A percentile compares a stretch with the other conserved stretches of the same genome.
phyloP scores from a whole-genome alignment of 2,888 invertebrate species.

The Rhamnusium bicolor region DNA sequence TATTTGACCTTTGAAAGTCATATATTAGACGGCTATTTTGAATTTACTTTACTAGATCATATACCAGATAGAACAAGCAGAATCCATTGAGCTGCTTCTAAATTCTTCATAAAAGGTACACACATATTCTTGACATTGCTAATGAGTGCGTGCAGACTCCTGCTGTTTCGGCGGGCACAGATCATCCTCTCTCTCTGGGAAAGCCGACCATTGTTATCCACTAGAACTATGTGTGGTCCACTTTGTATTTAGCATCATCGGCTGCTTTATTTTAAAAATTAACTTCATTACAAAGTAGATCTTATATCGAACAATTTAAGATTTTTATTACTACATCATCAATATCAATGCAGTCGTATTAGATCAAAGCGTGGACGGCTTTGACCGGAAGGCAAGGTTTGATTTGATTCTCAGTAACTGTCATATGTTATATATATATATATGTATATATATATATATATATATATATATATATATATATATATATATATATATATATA shows the following conservation, averaged over 20 bases:
- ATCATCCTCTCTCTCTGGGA: constrained; percentile 60
- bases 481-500: no score
- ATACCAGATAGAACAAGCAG: background rate
- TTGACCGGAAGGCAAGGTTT: background rate
- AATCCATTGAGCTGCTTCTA: constrained; percentile 39
- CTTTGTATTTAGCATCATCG: constrained; percentile 55
- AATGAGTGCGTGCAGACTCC: constrained; percentile 69
- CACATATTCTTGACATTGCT: constrained; percentile 66
- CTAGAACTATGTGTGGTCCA: constrained; percentile 65
- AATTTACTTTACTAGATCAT: background rate
- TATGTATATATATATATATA: no score
- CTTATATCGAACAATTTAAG: background rate
- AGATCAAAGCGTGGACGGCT: background rate
- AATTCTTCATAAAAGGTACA: constrained; percentile 39
- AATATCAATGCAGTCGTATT: background rate
- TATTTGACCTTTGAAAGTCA: background rate
- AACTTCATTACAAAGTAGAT: background rate
- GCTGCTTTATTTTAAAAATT: background rate
- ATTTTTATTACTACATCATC: background rate
- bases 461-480: no score
- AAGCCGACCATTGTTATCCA: constrained; percentile 61
- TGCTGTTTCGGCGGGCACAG: constrained; percentile 63
- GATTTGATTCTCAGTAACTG: background rate
- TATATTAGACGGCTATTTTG: background rate
- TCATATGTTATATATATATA: no score